A percentile compares a stretch with the other conserved stretches of the same genome.
Evolutionary conservation across 2,888 invertebrate genomes (phyloP).

Genomic region (Fragum whitleyi): DNA sequence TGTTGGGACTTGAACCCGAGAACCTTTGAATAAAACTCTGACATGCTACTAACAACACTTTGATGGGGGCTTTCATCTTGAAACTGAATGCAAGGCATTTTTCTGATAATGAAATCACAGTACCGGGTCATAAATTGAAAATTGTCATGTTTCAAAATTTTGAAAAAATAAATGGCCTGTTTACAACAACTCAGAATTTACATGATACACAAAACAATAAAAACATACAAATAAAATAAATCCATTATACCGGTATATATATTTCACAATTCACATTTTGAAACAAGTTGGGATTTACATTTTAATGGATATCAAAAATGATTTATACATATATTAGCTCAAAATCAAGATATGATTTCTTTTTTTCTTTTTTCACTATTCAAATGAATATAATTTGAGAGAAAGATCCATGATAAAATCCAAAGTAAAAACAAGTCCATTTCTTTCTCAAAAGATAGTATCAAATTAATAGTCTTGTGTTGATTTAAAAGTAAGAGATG

Average conservation of each 20-base stretch:
- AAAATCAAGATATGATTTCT: too few species aligned
- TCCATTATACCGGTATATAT: not conserved
- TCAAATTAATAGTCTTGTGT: not conserved
- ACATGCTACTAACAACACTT: too few species aligned
- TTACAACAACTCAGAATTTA: conserved; percentile 1
- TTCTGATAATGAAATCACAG: too few species aligned
- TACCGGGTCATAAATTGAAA: too few species aligned
- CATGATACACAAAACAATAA: not conserved
- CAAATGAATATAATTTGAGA: too few species aligned
- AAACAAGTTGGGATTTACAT: not conserved
- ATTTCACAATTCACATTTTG: not conserved
- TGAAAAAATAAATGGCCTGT: not conserved
- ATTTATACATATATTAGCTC: not conserved
- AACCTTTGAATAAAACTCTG: too few species aligned
- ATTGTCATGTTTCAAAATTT: not conserved
- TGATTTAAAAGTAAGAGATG: not conserved
- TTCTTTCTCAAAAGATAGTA: not conserved
- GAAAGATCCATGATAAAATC: not conserved
- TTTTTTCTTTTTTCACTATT: too few species aligned
- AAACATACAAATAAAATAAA: not conserved
- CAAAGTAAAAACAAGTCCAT: not conserved
- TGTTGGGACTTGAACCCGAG: too few species aligned
- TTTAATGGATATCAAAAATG: not conserved
- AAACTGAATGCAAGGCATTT: too few species aligned
- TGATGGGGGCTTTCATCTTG: too few species aligned